Evolutionary conservation across 1,140 invertebrate genomes (phyloP).

Genomic region (Hycleus phaleratus): DNA sequence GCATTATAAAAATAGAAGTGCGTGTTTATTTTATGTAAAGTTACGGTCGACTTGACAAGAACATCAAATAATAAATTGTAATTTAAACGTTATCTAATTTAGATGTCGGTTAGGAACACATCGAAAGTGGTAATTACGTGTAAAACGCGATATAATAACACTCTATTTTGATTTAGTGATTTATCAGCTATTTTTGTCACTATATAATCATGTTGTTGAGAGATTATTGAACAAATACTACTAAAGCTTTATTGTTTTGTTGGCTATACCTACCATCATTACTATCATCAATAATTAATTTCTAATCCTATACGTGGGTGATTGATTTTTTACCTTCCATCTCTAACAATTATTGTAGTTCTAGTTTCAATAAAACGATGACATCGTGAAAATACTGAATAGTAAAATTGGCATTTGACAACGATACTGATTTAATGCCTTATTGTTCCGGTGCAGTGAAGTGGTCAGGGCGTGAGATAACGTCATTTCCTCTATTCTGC

Average conservation of each 20-base stretch:
- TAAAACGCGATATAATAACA: constrained; percentile 25
- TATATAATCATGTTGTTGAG: too few species aligned
- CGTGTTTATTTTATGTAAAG: too few species aligned
- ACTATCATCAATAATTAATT: too few species aligned
- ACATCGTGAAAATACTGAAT: constrained; percentile 23
- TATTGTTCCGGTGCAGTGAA: constrained; percentile 31
- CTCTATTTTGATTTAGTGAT: constrained; percentile 2
- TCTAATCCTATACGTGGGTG: too few species aligned
- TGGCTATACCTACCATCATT: too few species aligned
- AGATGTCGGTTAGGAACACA: constrained; percentile 19
- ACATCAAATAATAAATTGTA: background rate
- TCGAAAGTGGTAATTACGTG: constrained; percentile 22
- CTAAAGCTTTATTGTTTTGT: too few species aligned
- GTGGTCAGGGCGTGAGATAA: constrained; percentile 28
- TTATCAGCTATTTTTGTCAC: constrained; percentile 12
- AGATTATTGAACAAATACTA: too few species aligned
- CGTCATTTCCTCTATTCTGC: constrained; percentile 30
- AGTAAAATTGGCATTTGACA: constrained; percentile 21
- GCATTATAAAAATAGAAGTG: too few species aligned
- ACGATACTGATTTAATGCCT: constrained; percentile 30
- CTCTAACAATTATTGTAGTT: too few species aligned
- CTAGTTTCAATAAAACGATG: constrained; percentile 14
- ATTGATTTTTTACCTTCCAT: too few species aligned
- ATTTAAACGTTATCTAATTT: constrained; percentile 18
- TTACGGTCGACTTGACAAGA: too few species aligned